Evolutionary conservation across 2,797 vertebrate genomes (phyloP), one percentile per base, ranked within the genome.

Genomic region (Peromyscus attwateri): DNA sequence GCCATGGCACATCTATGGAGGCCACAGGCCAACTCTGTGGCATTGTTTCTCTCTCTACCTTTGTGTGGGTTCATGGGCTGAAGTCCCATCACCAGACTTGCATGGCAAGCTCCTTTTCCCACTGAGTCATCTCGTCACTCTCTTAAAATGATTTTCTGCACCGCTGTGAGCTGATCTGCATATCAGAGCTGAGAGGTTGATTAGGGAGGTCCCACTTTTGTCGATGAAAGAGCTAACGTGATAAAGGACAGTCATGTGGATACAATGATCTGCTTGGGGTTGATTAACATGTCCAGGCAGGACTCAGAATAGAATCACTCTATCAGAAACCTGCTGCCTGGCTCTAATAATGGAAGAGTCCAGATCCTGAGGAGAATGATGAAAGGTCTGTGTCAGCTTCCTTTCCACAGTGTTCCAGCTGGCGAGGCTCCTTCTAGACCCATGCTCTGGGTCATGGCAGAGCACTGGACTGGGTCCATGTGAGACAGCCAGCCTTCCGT

Each of bases 381-480:
- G 46, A 27, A 37, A 27, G 12, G 68, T 34, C 13, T 64, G 17
- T 95, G 31, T 49, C 66, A 77, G 23, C 27, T 91, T 95, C 76
- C 71, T 73, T 62, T 49, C 66, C 46, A 52, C 68, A n/a, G 40
- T 43, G 62, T 89, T n/a, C 40, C 85, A 64, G 43, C 57, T 21
- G 73, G 60, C 3, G 0, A 1, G 52, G 31, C 49, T 34, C 55
- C 57, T 77, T 94, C 83, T 80, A 81, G 34, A 60, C 21, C 66
- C 40, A 21, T 2, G 0, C 3, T 37, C 73, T 40, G n/a, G 29
- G n/a, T 55, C 40, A 13, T 12, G 57, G 40, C n/a, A 49, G 37
- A 60, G 21, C 0, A 2, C 0, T 0, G 57, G 3, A 10, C 60
- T 85, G 11, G 49, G 12, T 12, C 1, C 3, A 0, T 0, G 27